phyloP scores from a whole-genome alignment of 2,888 invertebrate species.

The Spodoptera picta region DNA sequence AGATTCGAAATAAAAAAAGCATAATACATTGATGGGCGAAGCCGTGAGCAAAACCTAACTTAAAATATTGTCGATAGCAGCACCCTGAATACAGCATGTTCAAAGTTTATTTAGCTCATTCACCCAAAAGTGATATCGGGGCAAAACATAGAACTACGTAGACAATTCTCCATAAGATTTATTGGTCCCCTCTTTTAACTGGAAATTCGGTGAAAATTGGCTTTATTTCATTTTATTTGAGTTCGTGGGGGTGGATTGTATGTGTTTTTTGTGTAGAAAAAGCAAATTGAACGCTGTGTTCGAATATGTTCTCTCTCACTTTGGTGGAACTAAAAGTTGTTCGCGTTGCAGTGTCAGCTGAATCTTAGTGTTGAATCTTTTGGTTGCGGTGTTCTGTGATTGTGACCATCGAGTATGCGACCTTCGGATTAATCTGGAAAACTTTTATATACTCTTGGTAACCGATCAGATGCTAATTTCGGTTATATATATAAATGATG shows the following conservation, averaged over 20 bases:
- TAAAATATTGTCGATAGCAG: conserved; percentile 17
- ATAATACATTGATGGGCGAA: too few relatives aligned
- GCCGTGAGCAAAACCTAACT: conserved; percentile 13
- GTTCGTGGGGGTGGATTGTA: conserved; percentile 46
- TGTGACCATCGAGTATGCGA: too few relatives aligned
- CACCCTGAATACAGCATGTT: conserved; percentile 21
- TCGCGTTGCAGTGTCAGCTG: too few relatives aligned
- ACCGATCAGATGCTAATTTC: too few relatives aligned
- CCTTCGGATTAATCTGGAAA: too few relatives aligned
- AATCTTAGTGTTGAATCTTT: too few relatives aligned
- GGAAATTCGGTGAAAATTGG: conserved; percentile 67
- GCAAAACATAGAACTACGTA: conserved; percentile 49
- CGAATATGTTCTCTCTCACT: conserved; percentile 11
- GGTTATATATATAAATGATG: too few relatives aligned
- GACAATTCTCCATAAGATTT: conserved; percentile 69
- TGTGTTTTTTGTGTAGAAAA: conserved; percentile 30
- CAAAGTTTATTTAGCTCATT: conserved; percentile 36
- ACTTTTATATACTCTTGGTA: too few relatives aligned
- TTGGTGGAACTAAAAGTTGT: background rate
- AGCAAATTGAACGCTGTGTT: conserved; percentile 33
- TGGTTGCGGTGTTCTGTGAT: too few relatives aligned
- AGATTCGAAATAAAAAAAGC: too few relatives aligned
- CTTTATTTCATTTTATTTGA: conserved; percentile 71
- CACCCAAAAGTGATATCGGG: conserved; percentile 41
- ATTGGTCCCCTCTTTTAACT: conserved; percentile 70